A percentile compares a stretch with the other conserved stretches of the same genome.
phyloP scores from a whole-genome alignment of 2,113 vertebrate genomes.

The Phalacrocorax carbo region DNA sequence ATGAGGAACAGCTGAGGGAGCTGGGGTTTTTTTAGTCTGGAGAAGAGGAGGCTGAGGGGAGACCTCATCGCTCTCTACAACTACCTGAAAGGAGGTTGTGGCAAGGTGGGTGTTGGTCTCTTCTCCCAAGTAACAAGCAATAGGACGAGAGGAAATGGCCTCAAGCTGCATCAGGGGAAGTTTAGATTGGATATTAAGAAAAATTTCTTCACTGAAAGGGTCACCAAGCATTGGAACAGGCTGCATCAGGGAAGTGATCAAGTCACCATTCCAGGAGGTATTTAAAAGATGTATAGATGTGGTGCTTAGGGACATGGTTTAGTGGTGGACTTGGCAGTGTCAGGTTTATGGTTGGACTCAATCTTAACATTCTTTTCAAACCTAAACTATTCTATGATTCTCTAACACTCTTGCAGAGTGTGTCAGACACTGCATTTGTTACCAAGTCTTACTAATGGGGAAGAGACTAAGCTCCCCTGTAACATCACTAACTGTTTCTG shows the following conservation, averaged over 20 bases:
- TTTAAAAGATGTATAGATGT: background rate
- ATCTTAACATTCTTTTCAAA: background rate
- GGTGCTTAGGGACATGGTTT: background rate
- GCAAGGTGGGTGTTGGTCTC: background rate
- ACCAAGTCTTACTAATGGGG: background rate
- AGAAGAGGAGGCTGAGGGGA: background rate
- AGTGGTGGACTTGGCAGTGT: background rate
- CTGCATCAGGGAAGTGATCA: background rate
- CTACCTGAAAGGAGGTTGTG: background rate
- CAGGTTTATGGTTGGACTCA: background rate
- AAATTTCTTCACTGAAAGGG: background rate
- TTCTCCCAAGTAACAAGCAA: background rate
- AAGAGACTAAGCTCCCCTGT: background rate
- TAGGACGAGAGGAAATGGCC: background rate
- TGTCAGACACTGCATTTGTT: background rate
- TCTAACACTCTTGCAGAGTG: background rate
- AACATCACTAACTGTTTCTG: background rate
- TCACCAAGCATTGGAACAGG: background rate
- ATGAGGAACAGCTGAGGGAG: rapidly evolving
- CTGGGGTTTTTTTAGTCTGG: background rate
- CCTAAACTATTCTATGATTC: background rate
- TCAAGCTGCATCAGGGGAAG: background rate
- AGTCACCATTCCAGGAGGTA: background rate
- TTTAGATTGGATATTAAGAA: background rate
- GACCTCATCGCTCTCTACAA: background rate